Base-by-base conservation (phyloP, 2,113 vertebrate species). In the Procavia capensis region DNA sequence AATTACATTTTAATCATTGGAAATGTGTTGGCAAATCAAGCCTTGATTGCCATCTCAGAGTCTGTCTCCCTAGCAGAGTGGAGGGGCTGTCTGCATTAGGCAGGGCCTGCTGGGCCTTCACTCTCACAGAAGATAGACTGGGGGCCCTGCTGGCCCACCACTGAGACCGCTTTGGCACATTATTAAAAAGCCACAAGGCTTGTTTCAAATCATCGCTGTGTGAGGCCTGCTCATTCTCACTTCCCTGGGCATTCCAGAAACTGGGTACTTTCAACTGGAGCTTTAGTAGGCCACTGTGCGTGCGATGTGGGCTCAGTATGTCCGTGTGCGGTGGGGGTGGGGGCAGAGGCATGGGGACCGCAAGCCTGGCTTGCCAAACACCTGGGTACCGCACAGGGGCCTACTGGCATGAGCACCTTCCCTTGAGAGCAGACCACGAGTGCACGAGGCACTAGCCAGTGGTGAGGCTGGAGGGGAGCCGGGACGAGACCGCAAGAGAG, bases 1-100 rank as follows among this genome's bases (percentile, higher is more conserved):
- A 99, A 99, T 99, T 99, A 99, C 99, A 99, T 99, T 99, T 99
- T 99, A 99, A 99, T 99, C 99, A 99, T 99, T 99, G 99, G 99
- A 99, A 99, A 99, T 99, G 99, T 99, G 99, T 99, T 99, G 99
- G 99, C 99, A 99, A 99, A 99, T 99, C 99, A 99, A 99, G 99
- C 98, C 99, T 99, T 99, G 99, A 99, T 99, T 99, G 99, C 99
- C 99, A 99, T 99, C 99, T 99, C 99, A 76, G 99, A 99, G 99
- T 98, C 98, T 98, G 99, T 98, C 99, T 99, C 98, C 99, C 99
- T 99, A 99, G 99, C 99, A 99, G 99, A 99, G 99, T 98, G 98
- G 98, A 99, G 98, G 98, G 98, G 98, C 98, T 97, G 98, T 98
- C 97, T 98, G 98, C 98, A 97, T 98, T 98, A 98, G 97, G 98